Evolutionary conservation across 2,888 invertebrate species (phyloP), one percentile per base, ranked within the genome.

Genomic region (Drosophila setosimentum): DNA sequence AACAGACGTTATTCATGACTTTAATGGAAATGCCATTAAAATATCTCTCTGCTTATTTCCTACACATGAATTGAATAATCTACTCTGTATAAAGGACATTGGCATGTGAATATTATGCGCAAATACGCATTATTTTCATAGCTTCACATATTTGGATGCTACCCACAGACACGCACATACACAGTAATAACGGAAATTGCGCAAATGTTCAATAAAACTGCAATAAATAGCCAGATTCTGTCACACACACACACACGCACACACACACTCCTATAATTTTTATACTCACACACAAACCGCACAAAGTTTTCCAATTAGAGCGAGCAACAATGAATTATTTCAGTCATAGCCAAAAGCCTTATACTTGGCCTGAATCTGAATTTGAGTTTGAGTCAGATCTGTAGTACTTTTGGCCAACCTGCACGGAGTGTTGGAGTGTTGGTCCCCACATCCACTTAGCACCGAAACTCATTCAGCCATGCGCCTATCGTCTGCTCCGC

Each of bases 241-340:
- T 45, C 49, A 61, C 53, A 18, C 33, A 51, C 16, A 21, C 2
- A 51, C 21, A 33, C 10, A 45, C 58, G 48, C 50, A 48, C 32
- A 50, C 59, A n/a, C 54, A 2, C 55, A 24, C 40, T 21, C 5
- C 21, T 2, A 21, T 11, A 13, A 21, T 16, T 45, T 24, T 24
- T 45, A 24, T 4, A 66, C 49, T 27, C 48, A 48, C 40, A 30
- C 27, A 16, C 18, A n/a, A 32, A 27, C 45, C 51, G n/a, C 58
- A 45, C 50, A 76, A 84, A 87, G 58, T 87, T 90, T 86, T 86
- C 83, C 86, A 89, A 89, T 87, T 87, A 87, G 76, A 70, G 71
- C 62, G 58, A 72, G 66, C 81, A 83, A 75, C 76, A 73, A 80
- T 73, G 78, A 83, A 86, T 86, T 83, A 88, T 85, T 73, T 67